Conservation (phyloP, 2,113 vertebrate genomes). For the Scytalopus superciliaris region DNA sequence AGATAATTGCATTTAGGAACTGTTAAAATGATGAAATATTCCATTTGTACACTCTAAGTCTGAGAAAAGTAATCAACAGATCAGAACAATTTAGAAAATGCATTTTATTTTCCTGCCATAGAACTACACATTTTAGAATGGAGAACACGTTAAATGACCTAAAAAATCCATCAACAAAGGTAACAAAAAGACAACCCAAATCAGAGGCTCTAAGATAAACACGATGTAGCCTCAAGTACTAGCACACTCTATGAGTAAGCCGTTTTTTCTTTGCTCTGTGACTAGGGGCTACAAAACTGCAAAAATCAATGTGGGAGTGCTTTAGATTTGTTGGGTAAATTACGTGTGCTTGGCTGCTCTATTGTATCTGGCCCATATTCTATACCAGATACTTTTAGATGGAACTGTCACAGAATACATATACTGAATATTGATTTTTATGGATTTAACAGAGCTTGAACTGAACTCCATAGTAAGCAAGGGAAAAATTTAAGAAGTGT, state of each 20-base stretch:
- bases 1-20: constrained; percentile 64
- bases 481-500: constrained; percentile 62
- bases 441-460: constrained; percentile 86
- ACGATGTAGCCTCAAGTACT: constrained; percentile 85
- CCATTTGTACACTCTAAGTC: constrained; percentile 39
- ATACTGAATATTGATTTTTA: constrained; percentile 88
- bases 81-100: constrained; percentile 52
- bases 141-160: constrained; percentile 79
- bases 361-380: constrained; percentile 90
- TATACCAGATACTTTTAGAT: constrained; percentile 82
- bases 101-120: constrained; percentile 57
- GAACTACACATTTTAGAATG: constrained; percentile 41
- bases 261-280: constrained; percentile 82
- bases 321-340: constrained; percentile 87
- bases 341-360: constrained; percentile 86
- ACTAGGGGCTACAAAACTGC: constrained; percentile 88
- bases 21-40: constrained; percentile 61
- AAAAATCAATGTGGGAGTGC: constrained; percentile 90
- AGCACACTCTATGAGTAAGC: constrained; percentile 84
- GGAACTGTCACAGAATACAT: constrained; percentile 84
- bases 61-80: constrained; percentile 58
- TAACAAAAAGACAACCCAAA: constrained; percentile 78
- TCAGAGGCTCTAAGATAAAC: constrained; percentile 81
- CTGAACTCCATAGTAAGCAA: constrained; percentile 55
- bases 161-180: constrained; percentile 78